A percentile compares a stretch with the other conserved stretches of the same genome.
phyloP scores from a whole-genome alignment of 2,888 invertebrate species.

The Hirtodrosophila cameraria region DNA sequence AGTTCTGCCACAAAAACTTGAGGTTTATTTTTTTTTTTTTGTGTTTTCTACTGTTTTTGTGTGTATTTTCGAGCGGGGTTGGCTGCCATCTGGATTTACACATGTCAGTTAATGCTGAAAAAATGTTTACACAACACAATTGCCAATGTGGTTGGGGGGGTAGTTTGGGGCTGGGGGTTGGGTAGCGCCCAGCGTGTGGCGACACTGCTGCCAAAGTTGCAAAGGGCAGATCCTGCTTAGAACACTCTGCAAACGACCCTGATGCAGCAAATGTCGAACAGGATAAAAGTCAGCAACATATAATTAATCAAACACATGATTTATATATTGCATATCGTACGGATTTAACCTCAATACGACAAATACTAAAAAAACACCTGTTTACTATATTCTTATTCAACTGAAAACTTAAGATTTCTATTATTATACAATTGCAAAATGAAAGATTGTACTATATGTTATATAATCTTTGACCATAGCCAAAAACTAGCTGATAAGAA shows the following conservation, averaged over 20 bases:
- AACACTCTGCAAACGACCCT: neutral
- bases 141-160: constrained; percentile 40
- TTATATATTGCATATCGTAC: constrained; percentile 49
- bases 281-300: constrained; percentile 70
- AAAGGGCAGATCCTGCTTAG: constrained; percentile 44
- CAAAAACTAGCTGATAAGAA: too few relatives aligned
- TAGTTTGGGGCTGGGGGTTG: neutral
- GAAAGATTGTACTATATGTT: too few relatives aligned
- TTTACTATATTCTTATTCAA: too few relatives aligned
- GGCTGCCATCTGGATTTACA: constrained; percentile 65
- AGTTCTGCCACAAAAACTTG: constrained; percentile 52
- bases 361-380: neutral
- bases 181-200: constrained; percentile 28
- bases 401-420: too few relatives aligned
- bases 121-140: constrained; percentile 77
- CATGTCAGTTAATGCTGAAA: constrained; percentile 76
- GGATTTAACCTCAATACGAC: constrained; percentile 63
- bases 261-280: constrained; percentile 60
- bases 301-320: constrained; percentile 75
- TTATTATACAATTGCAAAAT: too few relatives aligned
- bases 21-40: constrained; percentile 8
- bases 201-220: constrained; percentile 52
- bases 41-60: neutral
- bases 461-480: too few relatives aligned
- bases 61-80: neutral